phyloP scores from a whole-genome alignment of 2,888 invertebrate species.

The Eupithecia dodoneata region DNA sequence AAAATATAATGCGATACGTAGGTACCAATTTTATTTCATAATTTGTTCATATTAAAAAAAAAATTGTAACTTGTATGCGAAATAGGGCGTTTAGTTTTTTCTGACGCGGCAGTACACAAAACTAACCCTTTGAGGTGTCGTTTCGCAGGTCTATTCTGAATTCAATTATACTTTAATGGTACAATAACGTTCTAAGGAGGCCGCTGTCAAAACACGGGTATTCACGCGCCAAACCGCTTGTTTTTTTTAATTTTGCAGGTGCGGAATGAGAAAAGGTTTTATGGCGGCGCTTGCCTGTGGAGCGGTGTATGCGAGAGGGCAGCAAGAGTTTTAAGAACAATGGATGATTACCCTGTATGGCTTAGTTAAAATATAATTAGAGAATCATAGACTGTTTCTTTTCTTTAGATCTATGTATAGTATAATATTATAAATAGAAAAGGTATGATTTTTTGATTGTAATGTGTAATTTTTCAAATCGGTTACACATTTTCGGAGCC shows the following conservation, averaged over 20 bases:
- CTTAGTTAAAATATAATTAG: neutral
- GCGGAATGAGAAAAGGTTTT: conserved; percentile 71
- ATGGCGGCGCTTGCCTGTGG: conserved; percentile 69
- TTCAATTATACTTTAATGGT: conserved; percentile 57
- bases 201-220: conserved; percentile 79
- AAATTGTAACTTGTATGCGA: neutral
- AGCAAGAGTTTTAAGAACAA: conserved; percentile 11
- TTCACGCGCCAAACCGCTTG: conserved; percentile 54
- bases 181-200: conserved; percentile 60
- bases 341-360: neutral
- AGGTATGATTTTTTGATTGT: no score
- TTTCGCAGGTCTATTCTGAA: conserved; percentile 52
- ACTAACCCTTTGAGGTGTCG: conserved; percentile 41
- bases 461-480: no score
- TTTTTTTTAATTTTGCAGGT: conserved; percentile 72
- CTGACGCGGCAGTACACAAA: conserved; percentile 16
- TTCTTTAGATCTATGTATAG: no score
- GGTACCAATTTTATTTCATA: neutral
- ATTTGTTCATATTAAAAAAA: neutral
- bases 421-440: no score
- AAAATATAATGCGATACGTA: no score
- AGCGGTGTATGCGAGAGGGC: conserved; percentile 43
- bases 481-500: no score
- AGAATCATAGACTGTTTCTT: neutral
- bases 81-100: conserved; percentile 9